Evolutionary conservation across 2,888 invertebrate species (phyloP).

Genomic region (Nomada fabriciana): DNA sequence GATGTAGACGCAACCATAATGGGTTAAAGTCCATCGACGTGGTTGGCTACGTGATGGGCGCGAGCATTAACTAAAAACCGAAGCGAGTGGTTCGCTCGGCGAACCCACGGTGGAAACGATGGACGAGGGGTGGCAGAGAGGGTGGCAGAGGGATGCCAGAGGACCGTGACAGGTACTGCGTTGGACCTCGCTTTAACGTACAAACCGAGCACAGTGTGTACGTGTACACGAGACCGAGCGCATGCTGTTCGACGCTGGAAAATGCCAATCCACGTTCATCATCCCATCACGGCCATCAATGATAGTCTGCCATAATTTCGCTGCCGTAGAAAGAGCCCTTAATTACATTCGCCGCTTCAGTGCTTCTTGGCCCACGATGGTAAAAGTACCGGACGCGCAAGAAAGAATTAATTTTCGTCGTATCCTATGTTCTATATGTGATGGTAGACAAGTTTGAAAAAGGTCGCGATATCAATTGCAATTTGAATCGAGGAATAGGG

Average conservation of each 20-base stretch:
- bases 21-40: slow-evolving; percentile 73
- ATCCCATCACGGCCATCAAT: slow-evolving; percentile 75
- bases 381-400: too few relatives aligned
- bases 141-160: slow-evolving; percentile 58
- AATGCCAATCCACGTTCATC: slow-evolving; percentile 78
- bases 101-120: slow-evolving; percentile 66
- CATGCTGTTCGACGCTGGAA: slow-evolving; percentile 73
- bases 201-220: slow-evolving; percentile 67
- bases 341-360: slow-evolving; percentile 40
- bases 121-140: slow-evolving; percentile 38
- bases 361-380: neutral
- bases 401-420: neutral
- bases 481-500: too few relatives aligned
- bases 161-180: slow-evolving; percentile 64
- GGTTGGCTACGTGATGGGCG: slow-evolving; percentile 70
- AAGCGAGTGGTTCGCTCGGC: slow-evolving; percentile 74
- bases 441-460: too few relatives aligned
- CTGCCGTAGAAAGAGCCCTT: slow-evolving; percentile 18
- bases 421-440: neutral
- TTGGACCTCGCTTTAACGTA: slow-evolving; percentile 72
- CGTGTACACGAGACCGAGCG: slow-evolving; percentile 65
- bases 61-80: slow-evolving; percentile 81
- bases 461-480: too few relatives aligned
- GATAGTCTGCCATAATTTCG: slow-evolving; percentile 58
- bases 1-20: slow-evolving; percentile 65